Base-by-base conservation (phyloP, 1,140 invertebrate genomes). In the Drosophila nigrodunni region DNA sequence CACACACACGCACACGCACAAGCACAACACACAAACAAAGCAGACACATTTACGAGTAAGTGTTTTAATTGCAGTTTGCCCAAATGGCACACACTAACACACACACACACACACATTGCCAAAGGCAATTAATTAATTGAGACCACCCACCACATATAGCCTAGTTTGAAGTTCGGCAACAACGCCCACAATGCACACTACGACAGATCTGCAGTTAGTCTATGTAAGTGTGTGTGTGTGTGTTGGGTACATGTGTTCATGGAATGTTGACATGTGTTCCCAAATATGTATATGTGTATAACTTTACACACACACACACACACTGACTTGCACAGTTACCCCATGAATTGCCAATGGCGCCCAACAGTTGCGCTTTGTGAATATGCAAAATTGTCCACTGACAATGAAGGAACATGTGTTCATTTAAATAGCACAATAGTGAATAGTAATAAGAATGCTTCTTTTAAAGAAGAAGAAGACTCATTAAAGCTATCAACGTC, bases 91-190 rank as follows among this genome's bases (percentile, higher is more conserved):
- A 57, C 30, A 57, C 49, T 15, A 15, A 37, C 44, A 49, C 13
- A 7, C 9, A 41, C 15, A 7, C 9, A 41, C 15, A 55, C 35
- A 6, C 9, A 41, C 44, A 39, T 47, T 47, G 49, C 50, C 66
- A 89, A 83, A 78, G 80, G 80, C 83, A 88, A 88, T 88, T 88
- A 88, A 88, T 88, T 88, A 88, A 88, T 88, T 88, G 83, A 68
- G 69, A 66, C 70, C 83, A 78, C 77, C 82, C 85, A 80, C 34
- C 57, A 46, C 66, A 66, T 59, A 78, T 37, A 59, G 44, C 30
- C 35, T 35, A 64, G 62, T 71, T 71, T 71, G 39, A 34, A 65
- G 60, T 57, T 71, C 50, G 37, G 21, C 55, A 41, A 77, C 37
- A 44, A 49, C 78, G 78, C 82, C 76, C 78, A 72, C 82, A 76